These are phyloP conservation scores for Cottus gobio DNA, from an alignment of 2,113 vertebrate genomes.

Conservation along the genomic window DNA sequence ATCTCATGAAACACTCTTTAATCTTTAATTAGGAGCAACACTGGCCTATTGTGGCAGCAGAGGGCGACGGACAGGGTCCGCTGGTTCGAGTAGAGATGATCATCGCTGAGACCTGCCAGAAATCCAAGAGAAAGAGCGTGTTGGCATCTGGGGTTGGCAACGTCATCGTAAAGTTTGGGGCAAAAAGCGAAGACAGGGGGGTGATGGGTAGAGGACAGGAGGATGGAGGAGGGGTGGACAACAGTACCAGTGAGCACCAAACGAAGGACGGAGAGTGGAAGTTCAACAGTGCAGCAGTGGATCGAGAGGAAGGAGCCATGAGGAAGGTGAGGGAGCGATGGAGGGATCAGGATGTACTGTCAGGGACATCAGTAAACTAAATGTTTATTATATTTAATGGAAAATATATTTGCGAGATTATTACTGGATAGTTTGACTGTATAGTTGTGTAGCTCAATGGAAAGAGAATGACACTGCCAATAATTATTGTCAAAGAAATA, in stretches of 20 bases:
- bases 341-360: not conserved
- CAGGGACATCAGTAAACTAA: too few species aligned
- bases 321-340: slow-evolving; percentile 71
- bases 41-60: slow-evolving; percentile 89
- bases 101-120: slow-evolving; percentile 95
- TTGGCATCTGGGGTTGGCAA: slow-evolving; percentile 90
- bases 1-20: not conserved
- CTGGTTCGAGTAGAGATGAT: slow-evolving; percentile 93
- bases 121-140: slow-evolving; percentile 94
- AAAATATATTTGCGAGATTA: not conserved
- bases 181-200: slow-evolving; percentile 78
- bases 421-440: not conserved
- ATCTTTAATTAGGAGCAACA: slow-evolving; percentile 79
- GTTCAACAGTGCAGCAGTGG: slow-evolving; percentile 72
- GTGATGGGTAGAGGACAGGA: slow-evolving; percentile 80
- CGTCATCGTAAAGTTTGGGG: slow-evolving; percentile 89
- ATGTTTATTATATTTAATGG: too few species aligned
- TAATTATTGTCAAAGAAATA: not conserved
- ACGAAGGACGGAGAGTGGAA: slow-evolving; percentile 84
- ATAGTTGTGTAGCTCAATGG: not conserved
- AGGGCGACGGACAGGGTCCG: slow-evolving; percentile 92
- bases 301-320: slow-evolving; percentile 84
- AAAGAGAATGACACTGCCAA: not conserved
- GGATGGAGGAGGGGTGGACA: slow-evolving; percentile 80
- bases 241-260: slow-evolving; percentile 83